Evolutionary conservation across 2,797 vertebrate species (phyloP).

Genomic region (Todus mexicanus): DNA sequence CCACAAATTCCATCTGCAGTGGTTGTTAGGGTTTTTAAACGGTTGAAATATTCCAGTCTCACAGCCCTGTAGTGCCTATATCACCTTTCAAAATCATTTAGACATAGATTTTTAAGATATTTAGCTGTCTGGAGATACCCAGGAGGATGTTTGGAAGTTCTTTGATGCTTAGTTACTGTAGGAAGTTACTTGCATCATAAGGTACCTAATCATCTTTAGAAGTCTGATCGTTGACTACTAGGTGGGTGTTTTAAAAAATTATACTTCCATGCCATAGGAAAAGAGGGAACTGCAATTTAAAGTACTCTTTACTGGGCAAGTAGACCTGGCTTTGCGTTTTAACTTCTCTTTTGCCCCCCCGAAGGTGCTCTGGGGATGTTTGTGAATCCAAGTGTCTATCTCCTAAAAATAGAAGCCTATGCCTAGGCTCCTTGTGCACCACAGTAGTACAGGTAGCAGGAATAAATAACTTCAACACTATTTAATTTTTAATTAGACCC

Average conservation of each 20-base stretch:
- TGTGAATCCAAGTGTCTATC: neutral
- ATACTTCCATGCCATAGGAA: neutral
- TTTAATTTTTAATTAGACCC: constrained; percentile 29
- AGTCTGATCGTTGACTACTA: neutral
- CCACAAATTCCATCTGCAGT: neutral
- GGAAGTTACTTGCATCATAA: neutral
- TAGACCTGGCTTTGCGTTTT: neutral
- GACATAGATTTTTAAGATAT: neutral
- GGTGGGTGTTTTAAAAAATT: neutral
- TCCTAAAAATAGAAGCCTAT: constrained; percentile 4
- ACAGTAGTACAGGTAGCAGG: neutral
- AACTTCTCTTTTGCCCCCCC: neutral
- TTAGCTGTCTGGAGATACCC: neutral
- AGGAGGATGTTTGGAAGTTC: neutral
- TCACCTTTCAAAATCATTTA: neutral
- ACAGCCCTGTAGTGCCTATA: neutral
- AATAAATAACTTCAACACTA: constrained; percentile 1
- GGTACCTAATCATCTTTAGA: constrained; percentile 1
- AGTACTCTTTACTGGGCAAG: neutral
- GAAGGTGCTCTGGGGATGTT: neutral
- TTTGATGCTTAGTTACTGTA: constrained; percentile 2
- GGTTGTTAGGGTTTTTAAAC: neutral
- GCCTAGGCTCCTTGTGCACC: neutral
- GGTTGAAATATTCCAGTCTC: neutral
- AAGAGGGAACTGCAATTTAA: neutral